Evolutionary conservation across 1,140 invertebrate species (phyloP), one percentile per base, ranked within the genome.

Genomic region (Geopemphigus sp.): DNA sequence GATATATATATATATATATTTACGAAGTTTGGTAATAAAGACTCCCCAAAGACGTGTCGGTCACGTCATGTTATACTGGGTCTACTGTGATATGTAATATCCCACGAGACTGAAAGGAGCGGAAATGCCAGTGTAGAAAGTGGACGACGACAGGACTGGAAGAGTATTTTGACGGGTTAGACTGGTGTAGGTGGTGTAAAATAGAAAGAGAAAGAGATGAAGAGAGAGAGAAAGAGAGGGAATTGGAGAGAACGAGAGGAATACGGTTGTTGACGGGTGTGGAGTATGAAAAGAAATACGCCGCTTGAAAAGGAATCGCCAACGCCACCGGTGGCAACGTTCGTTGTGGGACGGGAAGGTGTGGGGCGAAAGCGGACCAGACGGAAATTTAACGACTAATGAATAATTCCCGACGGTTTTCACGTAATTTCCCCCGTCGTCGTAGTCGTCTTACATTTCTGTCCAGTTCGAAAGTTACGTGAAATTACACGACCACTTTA

Each of bases 11-110:
- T 39, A 39, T 39, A 39, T 39, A 39, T 39, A 39, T 39, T 4
- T 50, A 70, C 50, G n/a, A 70, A 70, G 66, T 70, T 70, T 53
- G 26, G 66, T 70, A 70, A 70, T 70, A 70, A 70, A 70, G 47
- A 70, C 66, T 70, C 66, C 66, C 66, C n/a, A 26, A 70, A 70
- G 66, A 70, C 45, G 66, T 70, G 66, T 29, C 66, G 50, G 66
- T 70, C 66, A 70, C 45, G 22, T 50, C 66, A 53, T 22, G 66
- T 70, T 45, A 53, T 8, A 10, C 1, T 4, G 66, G 8, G 8
- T 3, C 32, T 39, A 19, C 24, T 15, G 39, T 70, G 66, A 53
- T 70, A 70, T 70, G 45, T 70, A 53, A 70, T 70, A 70, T 70
- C 66, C 66, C 45, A 14, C 1, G 66, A 22, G 66, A 53, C 66